Base-by-base conservation (phyloP, 1,140 invertebrate genomes). In the Heliconius hermathena region DNA sequence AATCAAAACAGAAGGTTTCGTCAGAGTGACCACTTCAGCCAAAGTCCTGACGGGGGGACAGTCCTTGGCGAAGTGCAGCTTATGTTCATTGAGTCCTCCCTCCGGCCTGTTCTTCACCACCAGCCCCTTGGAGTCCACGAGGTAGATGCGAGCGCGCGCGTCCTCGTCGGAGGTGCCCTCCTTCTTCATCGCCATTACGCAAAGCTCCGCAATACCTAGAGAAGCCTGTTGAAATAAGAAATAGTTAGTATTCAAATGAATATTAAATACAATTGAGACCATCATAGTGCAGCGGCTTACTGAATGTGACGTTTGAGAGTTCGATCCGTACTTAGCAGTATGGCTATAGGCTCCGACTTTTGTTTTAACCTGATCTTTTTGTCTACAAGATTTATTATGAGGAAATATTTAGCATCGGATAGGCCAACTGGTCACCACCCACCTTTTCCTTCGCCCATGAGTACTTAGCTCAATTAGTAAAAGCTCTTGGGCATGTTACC, bases 1-100 rank as follows among this genome's bases (percentile, higher is more conserved):
- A 84, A 99, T 98, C 20, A 99, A 94, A 13, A 98, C 97, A 8
- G 97, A 96, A 0, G 99, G 99, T 89, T 98, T 98, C 1, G 98
- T 94, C 1, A 89, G 87, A 66, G 96, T 96, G 0, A 99, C 97
- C 29, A 98, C 97, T 81, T 98, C 97, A 0, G 95, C 88, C 1
- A 99, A 94, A 9, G 96, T 96, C 73, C 96, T 95, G 41, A 98
- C 95, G 0, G 97, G 97, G 1, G 95, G 88, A 74, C 96, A 95
- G 8, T 96, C 95, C 74, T 98, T 96, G 3, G 97, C 97, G 89
- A 98, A 99, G 3, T 95, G 95, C 36, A 92, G 87, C 90, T 99
- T 98, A 87, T 98, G 97, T 41, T 96, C 96, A 66, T 96, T 96
- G 57, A 98, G 88, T 1, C 96, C 96, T n/a, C 97, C 97, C 74